phyloP scores from a whole-genome alignment of 2,113 vertebrate species.

The Psilopogon haemacephalus region DNA sequence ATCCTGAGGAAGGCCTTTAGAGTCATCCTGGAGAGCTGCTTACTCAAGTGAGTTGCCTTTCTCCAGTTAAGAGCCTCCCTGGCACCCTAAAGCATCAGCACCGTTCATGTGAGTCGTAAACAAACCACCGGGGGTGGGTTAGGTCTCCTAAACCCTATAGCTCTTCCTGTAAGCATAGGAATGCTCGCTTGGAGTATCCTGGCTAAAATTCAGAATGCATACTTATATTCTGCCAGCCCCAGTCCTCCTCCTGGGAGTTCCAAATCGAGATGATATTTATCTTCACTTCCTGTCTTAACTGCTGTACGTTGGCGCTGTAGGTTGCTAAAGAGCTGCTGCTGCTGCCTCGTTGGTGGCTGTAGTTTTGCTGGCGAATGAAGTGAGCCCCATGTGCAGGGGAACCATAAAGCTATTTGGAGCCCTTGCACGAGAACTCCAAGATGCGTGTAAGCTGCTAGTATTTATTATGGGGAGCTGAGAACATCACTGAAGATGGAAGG shows the following conservation, averaged over 20 bases:
- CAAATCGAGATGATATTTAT: constrained; percentile 48
- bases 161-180: constrained; percentile 22
- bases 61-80: not conserved
- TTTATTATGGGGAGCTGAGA: constrained; percentile 63
- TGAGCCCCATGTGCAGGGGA: not conserved
- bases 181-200: not conserved
- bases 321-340: constrained; percentile 66
- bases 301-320: constrained; percentile 38
- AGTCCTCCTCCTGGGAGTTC: constrained; percentile 52
- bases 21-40: not conserved
- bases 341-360: constrained; percentile 32
- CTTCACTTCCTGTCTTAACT: constrained; percentile 14
- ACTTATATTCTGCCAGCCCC: constrained; percentile 37
- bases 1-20: not conserved
- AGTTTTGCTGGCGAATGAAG: not conserved
- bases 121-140: not conserved
- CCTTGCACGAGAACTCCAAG: constrained; percentile 56
- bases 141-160: constrained; percentile 33
- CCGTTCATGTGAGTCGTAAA: not conserved
- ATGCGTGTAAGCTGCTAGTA: constrained; percentile 59
- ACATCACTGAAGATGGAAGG: constrained; percentile 49
- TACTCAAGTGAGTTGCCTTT: not conserved
- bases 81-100: not conserved
- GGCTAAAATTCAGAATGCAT: constrained; percentile 32
- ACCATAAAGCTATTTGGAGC: constrained; percentile 44